Percentiles rank a stretch among this genome's conserved stretches.
These are phyloP conservation scores for Parazoanthus darwini DNA, from an alignment of 92 coral and sea anemone species.

Conservation along the genomic window DNA sequence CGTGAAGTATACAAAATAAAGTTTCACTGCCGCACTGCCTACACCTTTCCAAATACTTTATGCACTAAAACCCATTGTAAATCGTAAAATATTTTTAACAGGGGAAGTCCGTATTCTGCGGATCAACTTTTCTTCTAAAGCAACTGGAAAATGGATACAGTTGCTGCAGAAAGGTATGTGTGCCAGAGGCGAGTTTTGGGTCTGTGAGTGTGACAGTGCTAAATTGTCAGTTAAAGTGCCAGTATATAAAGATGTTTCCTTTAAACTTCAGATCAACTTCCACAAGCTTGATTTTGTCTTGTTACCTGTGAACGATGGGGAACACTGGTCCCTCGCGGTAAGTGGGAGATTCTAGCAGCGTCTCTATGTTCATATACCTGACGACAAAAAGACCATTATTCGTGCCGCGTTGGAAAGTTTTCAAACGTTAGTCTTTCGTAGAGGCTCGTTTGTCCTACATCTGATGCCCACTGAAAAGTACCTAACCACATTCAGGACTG, in stretches of 20 bases:
- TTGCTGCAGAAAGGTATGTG: slow-evolving; percentile 25
- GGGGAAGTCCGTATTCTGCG: slow-evolving; percentile 23
- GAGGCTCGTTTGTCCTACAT: slow-evolving; percentile 10
- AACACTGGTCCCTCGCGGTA: slow-evolving; percentile 28
- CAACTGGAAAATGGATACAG: slow-evolving; percentile 14
- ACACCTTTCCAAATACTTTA: background rate
- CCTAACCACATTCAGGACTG: slow-evolving; percentile 8
- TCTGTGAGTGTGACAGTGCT: slow-evolving; percentile 16
- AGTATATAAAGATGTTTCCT: slow-evolving; percentile 14
- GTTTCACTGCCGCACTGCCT: background rate
- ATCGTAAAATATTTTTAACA: slow-evolving; percentile 12
- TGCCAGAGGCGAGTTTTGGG: slow-evolving; percentile 18
- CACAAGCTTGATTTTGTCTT: slow-evolving; percentile 7
- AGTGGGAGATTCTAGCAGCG: slow-evolving; percentile 17
- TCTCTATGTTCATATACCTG: slow-evolving; percentile 13
- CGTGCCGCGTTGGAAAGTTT: background rate
- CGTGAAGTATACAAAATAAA: background rate
- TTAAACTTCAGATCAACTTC: slow-evolving; percentile 17
- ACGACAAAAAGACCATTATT: slow-evolving; percentile 5
- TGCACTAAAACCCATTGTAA: slow-evolving; percentile 9
- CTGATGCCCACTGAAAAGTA: slow-evolving; percentile 9
- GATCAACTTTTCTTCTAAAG: slow-evolving; percentile 13
- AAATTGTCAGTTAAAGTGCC: background rate
- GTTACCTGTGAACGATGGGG: slow-evolving; percentile 15
- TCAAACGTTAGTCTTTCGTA: background rate